These are phyloP conservation scores for Erpobdella octoculata DNA, from an alignment of 2,888 invertebrate species.

Conservation along the genomic window DNA sequence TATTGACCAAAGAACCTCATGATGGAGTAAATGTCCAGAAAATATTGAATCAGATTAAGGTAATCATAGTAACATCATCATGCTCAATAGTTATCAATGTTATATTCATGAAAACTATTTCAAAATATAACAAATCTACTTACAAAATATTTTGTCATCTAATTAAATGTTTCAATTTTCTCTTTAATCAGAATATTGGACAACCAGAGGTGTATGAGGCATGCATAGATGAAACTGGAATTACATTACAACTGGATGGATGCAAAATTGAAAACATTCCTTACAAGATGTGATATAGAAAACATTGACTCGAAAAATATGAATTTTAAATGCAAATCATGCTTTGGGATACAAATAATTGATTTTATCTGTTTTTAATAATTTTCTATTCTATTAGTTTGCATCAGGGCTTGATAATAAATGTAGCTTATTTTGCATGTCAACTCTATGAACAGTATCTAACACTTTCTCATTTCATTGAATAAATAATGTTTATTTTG, in stretches of 20 bases:
- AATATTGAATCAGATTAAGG: constrained; percentile 21
- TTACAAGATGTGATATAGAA: constrained; percentile 48
- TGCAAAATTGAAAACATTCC: constrained; percentile 11
- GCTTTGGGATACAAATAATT: no score
- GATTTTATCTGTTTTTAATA: no score
- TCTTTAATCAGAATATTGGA: constrained; percentile 15
- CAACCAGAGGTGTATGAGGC: constrained; percentile 22
- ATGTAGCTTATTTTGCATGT: no score
- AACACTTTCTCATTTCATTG: no score
- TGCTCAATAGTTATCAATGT: not conserved
- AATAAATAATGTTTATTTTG: no score
- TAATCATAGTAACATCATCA: no score
- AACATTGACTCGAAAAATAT: constrained; percentile 56
- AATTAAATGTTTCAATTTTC: not conserved
- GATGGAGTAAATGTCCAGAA: constrained; percentile 4
- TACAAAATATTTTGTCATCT: not conserved
- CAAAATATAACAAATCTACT: not conserved
- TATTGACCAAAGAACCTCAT: constrained; percentile 45
- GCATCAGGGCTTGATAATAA: no score
- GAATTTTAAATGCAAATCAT: no score
- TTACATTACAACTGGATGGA: constrained; percentile 22
- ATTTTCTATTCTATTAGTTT: no score
- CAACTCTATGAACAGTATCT: no score
- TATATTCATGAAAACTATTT: not conserved
- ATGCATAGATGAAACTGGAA: constrained; percentile 23